Base-by-base conservation (phyloP, 2,888 invertebrate species). In the Melinaea marsaeus region DNA sequence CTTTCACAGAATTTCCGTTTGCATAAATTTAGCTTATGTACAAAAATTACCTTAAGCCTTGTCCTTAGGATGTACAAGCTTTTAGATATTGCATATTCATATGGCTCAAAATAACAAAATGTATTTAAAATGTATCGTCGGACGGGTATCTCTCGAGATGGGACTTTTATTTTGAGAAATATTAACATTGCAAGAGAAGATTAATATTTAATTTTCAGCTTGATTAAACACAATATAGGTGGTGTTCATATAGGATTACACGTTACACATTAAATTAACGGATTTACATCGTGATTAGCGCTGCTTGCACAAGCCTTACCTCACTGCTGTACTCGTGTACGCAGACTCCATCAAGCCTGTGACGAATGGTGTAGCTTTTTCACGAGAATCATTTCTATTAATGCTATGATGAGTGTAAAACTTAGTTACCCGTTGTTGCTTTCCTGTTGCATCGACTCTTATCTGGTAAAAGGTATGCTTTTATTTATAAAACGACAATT, bases 381-480 rank as follows among this genome's bases (percentile, higher is more conserved):
- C 58, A 35, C 45, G 57, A 51, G 51, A 57, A 13, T 57, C 47
- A 48, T 60, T 60, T 56, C 47, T 58, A 55, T 60, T 55, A 56
- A 46, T 45, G 67, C 67, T 65, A 63, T 11, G 51, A 60, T 64
- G 46, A 56, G 58, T 59, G 57, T 51, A 33, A 59, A 33, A 35
- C 46, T 55, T 60, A 55, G 60, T 67, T 55, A 62, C 57, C 57
- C 59, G 46, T 63, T 58, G 61, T 63, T 48, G 58, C 63, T 66
- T 68, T 57, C 55, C 46, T 68, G 67, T 60, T 65, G 66, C 68
- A 66, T 68, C 61, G 42, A 60, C 55, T 65, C 61, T 46, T 65
- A 55, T 63, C 63, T 67, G 47, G 65, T 51, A 58, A 63, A 57
- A 65, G 63, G 61, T 62, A 54, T 65, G 65, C 65, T 68, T 68